phyloP scores from a whole-genome alignment of 2,113 vertebrate genomes.

The Charina bottae region DNA sequence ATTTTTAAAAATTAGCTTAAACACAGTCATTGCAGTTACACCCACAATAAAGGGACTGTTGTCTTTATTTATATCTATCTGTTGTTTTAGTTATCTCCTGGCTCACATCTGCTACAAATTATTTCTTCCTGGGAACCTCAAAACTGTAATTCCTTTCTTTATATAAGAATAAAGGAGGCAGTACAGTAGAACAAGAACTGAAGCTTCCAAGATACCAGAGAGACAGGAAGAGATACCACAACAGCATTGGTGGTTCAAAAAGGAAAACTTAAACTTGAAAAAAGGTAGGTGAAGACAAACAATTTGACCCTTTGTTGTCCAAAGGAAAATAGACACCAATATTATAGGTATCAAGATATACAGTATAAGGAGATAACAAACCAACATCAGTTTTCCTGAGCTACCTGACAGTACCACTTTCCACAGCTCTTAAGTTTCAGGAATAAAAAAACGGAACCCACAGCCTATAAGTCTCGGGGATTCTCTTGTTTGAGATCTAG shows the following conservation, averaged over 20 bases:
- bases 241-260: background rate
- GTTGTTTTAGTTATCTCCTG: too few relatives aligned
- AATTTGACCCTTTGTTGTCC: background rate
- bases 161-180: background rate
- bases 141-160: background rate
- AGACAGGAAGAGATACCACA: background rate
- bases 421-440: conserved; percentile 58
- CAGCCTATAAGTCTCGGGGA: conserved; percentile 61
- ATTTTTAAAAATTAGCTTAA: background rate
- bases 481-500: conserved; percentile 65
- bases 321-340: conserved; percentile 1
- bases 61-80: background rate
- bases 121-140: background rate
- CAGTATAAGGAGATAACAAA: conserved; percentile 19
- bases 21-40: background rate
- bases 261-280: background rate
- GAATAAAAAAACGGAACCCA: conserved; percentile 49
- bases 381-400: conserved; percentile 38
- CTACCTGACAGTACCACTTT: conserved; percentile 36
- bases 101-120: background rate
- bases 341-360: conserved; percentile 36
- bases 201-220: background rate
- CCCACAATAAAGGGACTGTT: background rate
- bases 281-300: background rate
- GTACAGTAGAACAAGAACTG: background rate